Base-by-base conservation (phyloP, 2,888 invertebrate species). In the Clepsis dumicolana region DNA sequence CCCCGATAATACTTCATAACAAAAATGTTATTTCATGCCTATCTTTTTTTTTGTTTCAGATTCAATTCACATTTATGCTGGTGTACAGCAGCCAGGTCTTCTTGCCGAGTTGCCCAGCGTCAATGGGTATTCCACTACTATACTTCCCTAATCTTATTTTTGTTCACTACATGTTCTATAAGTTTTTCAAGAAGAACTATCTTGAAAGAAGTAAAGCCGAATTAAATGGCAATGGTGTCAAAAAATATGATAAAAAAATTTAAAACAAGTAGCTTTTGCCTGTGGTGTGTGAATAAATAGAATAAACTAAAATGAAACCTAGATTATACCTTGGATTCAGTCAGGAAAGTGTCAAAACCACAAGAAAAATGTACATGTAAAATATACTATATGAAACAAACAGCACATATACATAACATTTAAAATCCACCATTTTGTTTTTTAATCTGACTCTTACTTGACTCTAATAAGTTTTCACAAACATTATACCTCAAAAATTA, bases 151-250 rank as follows among this genome's bases (percentile, higher is more conserved):
- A 96, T 74, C 94, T 96, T 2, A 71, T 93, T 66, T 84, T 95
- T 64, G 95, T 96, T 56, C 96, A 95, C 79, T 96, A 95, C 81
- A 95, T 96, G 93, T 97, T 97, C 79, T 95, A 95, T 74, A 93
- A 96, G 65, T 97, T 96, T 83, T 97, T 95, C 75, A 93, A 89
- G 72, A 91, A 94, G 64, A 94, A 94, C 59, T 96, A 96, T 74
- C 24, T 65, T 1, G 74, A 74, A 32, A 24, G 73, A 78, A 74
- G 64, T 64, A 24, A 74, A 32, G 52, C 48, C 61, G 2, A 66
- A 52, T 38, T 61, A 2, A 73, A 73, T 32, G 65, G 59, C 14
- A 74, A 77, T 44, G 32, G 69, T 29, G 61, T 70, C 0, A 48
- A 62, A n/a, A 67, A 57, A 38, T 50, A 0, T 48, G 4, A 25